phyloP scores from a whole-genome alignment of 1,140 invertebrate species.

The Planococcus citri region DNA sequence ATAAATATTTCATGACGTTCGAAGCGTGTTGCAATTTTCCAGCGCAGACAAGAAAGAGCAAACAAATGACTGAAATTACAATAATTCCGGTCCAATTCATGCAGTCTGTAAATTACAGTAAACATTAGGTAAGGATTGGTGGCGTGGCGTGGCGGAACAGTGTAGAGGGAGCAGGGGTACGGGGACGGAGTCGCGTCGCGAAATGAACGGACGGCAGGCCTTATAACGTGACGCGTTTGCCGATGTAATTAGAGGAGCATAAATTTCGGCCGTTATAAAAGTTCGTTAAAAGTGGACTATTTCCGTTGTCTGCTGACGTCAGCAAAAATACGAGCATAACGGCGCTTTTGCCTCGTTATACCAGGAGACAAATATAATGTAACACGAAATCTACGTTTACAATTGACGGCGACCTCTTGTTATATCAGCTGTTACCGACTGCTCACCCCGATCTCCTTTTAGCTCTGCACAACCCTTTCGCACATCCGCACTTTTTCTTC shows the following conservation, averaged over 20 bases:
- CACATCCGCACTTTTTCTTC: not conserved
- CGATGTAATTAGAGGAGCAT: slow-evolving; percentile 6
- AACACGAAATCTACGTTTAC: not conserved
- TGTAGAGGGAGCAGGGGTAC: not conserved
- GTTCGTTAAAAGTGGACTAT: not conserved
- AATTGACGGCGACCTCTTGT: not conserved
- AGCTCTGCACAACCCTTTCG: not conserved
- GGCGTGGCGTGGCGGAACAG: too few relatives aligned
- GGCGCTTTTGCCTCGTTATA: not conserved
- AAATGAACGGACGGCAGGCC: not conserved
- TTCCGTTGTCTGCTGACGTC: slow-evolving; percentile 1
- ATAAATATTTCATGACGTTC: not conserved
- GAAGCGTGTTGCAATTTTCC: not conserved
- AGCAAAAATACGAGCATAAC: not conserved
- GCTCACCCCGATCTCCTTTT: not conserved
- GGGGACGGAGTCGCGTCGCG: not conserved
- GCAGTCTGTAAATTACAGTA: not conserved
- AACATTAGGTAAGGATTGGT: too few relatives aligned
- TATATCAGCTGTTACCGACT: not conserved
- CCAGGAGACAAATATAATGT: not conserved
- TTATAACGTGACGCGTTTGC: not conserved
- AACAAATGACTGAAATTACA: slow-evolving; percentile 7
- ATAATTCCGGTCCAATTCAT: slow-evolving; percentile 3
- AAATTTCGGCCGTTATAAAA: slow-evolving; percentile 1
- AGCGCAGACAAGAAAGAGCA: not conserved